Evolutionary conservation across 2,797 vertebrate genomes (phyloP), one percentile per base, ranked within the genome.

Genomic region (Onychomys leucogaster): DNA sequence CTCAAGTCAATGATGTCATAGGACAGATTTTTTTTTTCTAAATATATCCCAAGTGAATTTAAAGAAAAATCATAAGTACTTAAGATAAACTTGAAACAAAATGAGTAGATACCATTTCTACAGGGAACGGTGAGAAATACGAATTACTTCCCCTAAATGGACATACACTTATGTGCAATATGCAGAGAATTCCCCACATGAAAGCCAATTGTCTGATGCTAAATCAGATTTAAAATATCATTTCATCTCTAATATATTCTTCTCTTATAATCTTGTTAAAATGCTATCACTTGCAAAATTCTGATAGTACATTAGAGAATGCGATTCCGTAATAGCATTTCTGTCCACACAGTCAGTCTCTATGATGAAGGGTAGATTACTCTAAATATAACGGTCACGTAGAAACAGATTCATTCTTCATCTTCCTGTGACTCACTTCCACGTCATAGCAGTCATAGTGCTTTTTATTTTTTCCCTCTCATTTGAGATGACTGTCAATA

Each of bases 381-480:
- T 43, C 75, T 87, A 95, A 93, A 87, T 91, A 90, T 69, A 89
- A 97, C n/a, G 95, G 23, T 57, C 65, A 83, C 76, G 59, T 71
- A 34, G 46, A 78, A 49, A 90, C 34, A 92, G 52, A 52, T 46
- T 71, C 7, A n/a, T 61, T 43, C 34, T 71, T 76, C 52, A 29
- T 84, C 90, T 93, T 65, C 37, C 89, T 75, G 0, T 96, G 96
- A 97, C 63, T 97, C 95, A 96, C n/a, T 71, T 61, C 57, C 75
- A 29, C 32, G 11, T 96, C 76, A 85, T 78, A 17, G 19, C 41
- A 91, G 49, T 12, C 14, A 85, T 21, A 43, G 77, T 41, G 77
- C 55, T 21, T 23, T 71, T 61, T 37, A 59, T 52, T 27, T 52
- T 71, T 32, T 17, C 3, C 55, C 43, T 82, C 76, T 89, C 63